Conservation (phyloP, 2,888 invertebrate genomes). For the Trachelus troglodyta region DNA sequence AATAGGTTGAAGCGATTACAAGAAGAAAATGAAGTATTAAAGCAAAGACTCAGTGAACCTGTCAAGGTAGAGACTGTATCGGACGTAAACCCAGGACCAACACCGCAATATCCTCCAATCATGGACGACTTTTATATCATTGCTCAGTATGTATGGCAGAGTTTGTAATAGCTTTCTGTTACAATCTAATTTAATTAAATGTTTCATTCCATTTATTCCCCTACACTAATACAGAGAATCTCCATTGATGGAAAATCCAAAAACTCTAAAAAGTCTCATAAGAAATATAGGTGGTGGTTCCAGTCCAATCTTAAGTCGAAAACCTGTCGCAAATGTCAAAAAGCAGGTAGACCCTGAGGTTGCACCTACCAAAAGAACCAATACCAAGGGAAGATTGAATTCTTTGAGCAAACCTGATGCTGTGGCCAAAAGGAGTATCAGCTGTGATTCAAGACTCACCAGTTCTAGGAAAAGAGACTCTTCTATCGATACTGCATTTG, state of each 20-base stretch:
- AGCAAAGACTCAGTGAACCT: conserved; percentile 69
- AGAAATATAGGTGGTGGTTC: conserved; percentile 83
- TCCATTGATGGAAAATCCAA: conserved; percentile 69
- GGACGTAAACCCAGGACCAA: conserved; percentile 74
- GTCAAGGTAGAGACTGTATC: conserved; percentile 69
- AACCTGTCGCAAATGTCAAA: conserved; percentile 59
- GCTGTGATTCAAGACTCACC: conserved; percentile 62
- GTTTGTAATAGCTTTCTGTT: conserved; percentile 56
- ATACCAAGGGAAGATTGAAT: conserved; percentile 58
- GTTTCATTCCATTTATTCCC: no score
- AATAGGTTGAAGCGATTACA: conserved; percentile 82
- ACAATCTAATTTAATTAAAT: no score
- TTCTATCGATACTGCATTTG: conserved; percentile 58
- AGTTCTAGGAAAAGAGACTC: conserved; percentile 61
- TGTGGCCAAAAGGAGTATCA: conserved; percentile 61
- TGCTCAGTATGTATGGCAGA: conserved; percentile 74
- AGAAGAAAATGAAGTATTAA: conserved; percentile 83
- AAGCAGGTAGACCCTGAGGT: conserved; percentile 50
- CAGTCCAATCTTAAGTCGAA: conserved; percentile 84
- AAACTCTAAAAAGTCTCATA: conserved; percentile 82
- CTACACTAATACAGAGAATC: conserved; percentile 63
- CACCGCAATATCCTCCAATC: conserved; percentile 81
- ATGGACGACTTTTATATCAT: conserved; percentile 94
- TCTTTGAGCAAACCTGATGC: conserved; percentile 59
- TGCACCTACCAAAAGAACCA: conserved; percentile 54